Conservation (phyloP, 2,113 vertebrate genomes). For the Daphoenositta chrysoptera region DNA sequence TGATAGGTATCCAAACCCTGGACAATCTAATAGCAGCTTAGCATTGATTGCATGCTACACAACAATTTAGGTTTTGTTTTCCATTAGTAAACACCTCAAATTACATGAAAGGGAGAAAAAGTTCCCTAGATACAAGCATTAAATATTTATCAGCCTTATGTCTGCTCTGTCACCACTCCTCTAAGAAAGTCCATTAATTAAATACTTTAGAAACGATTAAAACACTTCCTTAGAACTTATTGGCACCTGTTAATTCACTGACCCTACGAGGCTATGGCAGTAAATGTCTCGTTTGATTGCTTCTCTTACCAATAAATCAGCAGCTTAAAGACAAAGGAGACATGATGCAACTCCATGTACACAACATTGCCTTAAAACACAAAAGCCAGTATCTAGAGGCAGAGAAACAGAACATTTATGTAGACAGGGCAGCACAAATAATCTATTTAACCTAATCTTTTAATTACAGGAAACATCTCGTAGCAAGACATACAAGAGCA, state of each 20-base stretch:
- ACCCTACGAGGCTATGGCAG: slow-evolving; percentile 15
- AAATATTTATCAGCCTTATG: slow-evolving; percentile 52
- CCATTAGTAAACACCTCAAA: slow-evolving; percentile 49
- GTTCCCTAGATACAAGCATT: slow-evolving; percentile 14
- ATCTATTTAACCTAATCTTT: slow-evolving; percentile 59
- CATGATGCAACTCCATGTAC: slow-evolving; percentile 5
- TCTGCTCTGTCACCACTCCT: slow-evolving; percentile 39
- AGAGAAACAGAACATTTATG: slow-evolving; percentile 36
- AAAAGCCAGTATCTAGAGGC: slow-evolving; percentile 15
- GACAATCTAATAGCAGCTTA: not conserved
- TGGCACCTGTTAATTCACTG: slow-evolving; percentile 60
- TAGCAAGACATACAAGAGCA: slow-evolving; percentile 57
- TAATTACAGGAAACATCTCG: slow-evolving; percentile 59
- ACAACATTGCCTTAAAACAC: slow-evolving; percentile 41
- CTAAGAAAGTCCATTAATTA: slow-evolving; percentile 43
- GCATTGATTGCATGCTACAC: not conserved
- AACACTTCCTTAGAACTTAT: slow-evolving; percentile 56
- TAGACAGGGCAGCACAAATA: slow-evolving; percentile 48
- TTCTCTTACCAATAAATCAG: slow-evolving; percentile 26
- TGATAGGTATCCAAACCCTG: not conserved
- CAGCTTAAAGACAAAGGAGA: slow-evolving; percentile 56
- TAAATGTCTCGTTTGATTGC: slow-evolving; percentile 21
- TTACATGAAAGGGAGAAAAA: slow-evolving; percentile 24
- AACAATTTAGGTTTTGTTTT: slow-evolving; percentile 29
- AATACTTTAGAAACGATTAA: slow-evolving; percentile 49